A percentile compares a stretch with the other conserved stretches of the same genome.
These are phyloP conservation scores for Seladonia tumulorum DNA, from an alignment of 2,888 invertebrate species.

Conservation along the genomic window DNA sequence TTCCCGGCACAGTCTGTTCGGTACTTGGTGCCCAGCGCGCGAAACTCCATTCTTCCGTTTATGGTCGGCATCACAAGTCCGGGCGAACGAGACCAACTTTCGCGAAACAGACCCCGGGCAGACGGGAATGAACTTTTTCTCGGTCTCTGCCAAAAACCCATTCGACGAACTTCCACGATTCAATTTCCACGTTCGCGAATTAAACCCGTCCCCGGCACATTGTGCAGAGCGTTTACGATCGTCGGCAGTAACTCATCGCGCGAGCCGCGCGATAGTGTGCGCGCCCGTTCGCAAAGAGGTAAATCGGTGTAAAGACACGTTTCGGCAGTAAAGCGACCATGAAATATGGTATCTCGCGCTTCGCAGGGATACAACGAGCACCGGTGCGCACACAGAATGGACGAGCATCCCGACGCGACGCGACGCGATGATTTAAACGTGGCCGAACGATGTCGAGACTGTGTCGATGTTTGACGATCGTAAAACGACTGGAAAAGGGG, in stretches of 20 bases:
- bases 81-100: neutral
- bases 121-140: neutral
- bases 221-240: constrained; percentile 23
- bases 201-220: constrained; percentile 20
- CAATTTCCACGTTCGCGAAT: constrained; percentile 20
- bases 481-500: constrained; percentile 29
- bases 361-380: constrained; percentile 12
- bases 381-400: constrained; percentile 1
- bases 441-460: constrained; percentile 14
- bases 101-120: neutral
- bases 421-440: constrained; percentile 31
- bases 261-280: neutral
- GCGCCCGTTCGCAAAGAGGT: constrained; percentile 25
- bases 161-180: constrained; percentile 1
- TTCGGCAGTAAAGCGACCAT: constrained; percentile 54
- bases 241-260: constrained; percentile 26
- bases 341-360: constrained; percentile 40
- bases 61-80: neutral
- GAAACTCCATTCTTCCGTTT: neutral
- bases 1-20: neutral
- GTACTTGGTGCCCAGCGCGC: neutral
- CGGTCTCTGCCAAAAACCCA: neutral
- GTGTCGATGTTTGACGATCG: constrained; percentile 19
- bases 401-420: neutral
- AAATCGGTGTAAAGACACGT: constrained; percentile 56